These are phyloP conservation scores for Pristionchus arcanus DNA, from an alignment of 2,888 invertebrate species.

Conservation along the genomic window DNA sequence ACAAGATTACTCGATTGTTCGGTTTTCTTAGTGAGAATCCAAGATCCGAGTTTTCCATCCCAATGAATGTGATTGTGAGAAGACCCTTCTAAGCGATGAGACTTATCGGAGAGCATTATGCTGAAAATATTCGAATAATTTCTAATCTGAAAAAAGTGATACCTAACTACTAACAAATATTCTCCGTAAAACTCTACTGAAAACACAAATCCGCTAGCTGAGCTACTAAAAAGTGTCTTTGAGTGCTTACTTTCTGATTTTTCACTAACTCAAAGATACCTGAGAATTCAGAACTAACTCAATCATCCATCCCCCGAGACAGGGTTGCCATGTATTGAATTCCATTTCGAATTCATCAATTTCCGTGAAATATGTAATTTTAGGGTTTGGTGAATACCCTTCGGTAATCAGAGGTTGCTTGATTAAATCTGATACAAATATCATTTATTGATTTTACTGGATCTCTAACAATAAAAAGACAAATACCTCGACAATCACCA, in stretches of 20 bases:
- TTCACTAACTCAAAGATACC: neutral
- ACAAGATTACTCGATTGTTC: neutral
- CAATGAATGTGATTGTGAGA: neutral
- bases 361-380: neutral
- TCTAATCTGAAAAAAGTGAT: neutral
- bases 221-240: too few species aligned
- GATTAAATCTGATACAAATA: neutral
- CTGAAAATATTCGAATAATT: neutral
- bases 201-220: too few species aligned
- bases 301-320: neutral
- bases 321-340: neutral
- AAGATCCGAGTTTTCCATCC: neutral
- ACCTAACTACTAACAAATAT: neutral
- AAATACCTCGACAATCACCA: neutral
- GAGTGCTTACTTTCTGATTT: too few species aligned
- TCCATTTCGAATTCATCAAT: neutral
- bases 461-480: neutral
- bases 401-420: neutral
- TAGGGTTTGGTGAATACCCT: neutral
- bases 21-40: neutral
- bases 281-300: neutral
- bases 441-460: neutral
- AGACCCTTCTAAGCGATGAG: neutral
- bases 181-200: too few species aligned
- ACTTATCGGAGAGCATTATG: neutral